Evolutionary conservation across 2,888 invertebrate species (phyloP), one percentile per base, ranked within the genome.

Genomic region (Luffia ferchaultella): DNA sequence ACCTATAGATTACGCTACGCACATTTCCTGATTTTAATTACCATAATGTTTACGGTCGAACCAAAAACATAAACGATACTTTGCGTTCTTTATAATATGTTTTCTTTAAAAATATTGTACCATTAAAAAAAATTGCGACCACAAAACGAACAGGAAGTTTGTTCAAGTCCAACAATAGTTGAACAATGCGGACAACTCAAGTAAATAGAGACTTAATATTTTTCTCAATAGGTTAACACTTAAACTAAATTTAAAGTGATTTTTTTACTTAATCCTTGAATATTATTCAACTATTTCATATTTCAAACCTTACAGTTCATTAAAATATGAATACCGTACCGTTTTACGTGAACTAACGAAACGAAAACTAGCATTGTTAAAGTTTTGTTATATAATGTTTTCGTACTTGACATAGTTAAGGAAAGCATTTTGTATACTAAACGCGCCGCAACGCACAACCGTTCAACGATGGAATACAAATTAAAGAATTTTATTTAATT

Each of bases 361-460:
- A 30, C 30, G 5, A 30, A 30, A 30, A 12, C 30, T 30, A 30
- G 30, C 30, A 30, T 30, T 30, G 30, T 30, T 12, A 12, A 12
- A 30, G 30, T 7, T 12, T 3, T 7, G 30, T 12, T 30, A 12
- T 3, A 30, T 61, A 64, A 64, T 73, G 42, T 18, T 46, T 19
- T 15, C 45, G 78, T 73, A 78, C 79, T 80, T 80, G 77, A 79
- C 79, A 80, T 67, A 64, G 65, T 76, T 80, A 62, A 58, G 64
- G 65, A 72, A 71, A 73, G 68, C 65, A 69, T 62, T 69, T 63
- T 64, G 70, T 76, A 78, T 76, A 69, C 73, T 67, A 74, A 76
- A 54, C 67, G 60, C 66, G 65, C 61, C 62, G 68, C 67, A 67
- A 67, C 62, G 67, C 63, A 64, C 57, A 60, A 62, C 63, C 58